Conservation (phyloP, 2,797 vertebrate genomes). For the Thunnus albacares region DNA sequence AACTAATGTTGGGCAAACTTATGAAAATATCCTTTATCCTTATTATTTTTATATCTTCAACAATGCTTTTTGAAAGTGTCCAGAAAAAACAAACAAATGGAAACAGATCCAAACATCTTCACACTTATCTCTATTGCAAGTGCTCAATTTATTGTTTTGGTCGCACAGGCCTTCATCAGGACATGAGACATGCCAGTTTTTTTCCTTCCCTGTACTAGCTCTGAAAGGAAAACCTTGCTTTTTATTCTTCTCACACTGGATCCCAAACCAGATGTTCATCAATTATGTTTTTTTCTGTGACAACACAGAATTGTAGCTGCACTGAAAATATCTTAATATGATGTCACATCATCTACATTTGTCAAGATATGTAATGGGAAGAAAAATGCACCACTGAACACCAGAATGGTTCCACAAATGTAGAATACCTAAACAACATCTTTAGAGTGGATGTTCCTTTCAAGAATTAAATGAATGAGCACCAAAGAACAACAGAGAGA, state of each 20-base stretch:
- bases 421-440: neutral
- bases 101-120: neutral
- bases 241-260: neutral
- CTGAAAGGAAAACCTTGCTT: neutral
- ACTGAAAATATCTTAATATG: neutral
- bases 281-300: neutral
- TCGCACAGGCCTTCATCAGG: neutral
- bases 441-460: neutral
- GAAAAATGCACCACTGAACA: neutral
- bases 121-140: neutral
- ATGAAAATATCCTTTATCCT: neutral
- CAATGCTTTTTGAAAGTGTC: neutral
- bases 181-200: neutral
- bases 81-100: neutral
- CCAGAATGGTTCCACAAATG: neutral
- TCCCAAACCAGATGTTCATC: neutral
- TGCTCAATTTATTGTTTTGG: neutral
- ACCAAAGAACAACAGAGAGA: neutral
- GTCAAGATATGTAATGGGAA: neutral
- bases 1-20: neutral
- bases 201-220: neutral
- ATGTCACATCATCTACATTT: neutral
- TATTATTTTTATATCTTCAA: too few species aligned
- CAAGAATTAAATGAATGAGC: neutral
- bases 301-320: neutral